Evolutionary conservation across 2,888 invertebrate genomes (phyloP).

Genomic region (Acanthopleura granulata): DNA sequence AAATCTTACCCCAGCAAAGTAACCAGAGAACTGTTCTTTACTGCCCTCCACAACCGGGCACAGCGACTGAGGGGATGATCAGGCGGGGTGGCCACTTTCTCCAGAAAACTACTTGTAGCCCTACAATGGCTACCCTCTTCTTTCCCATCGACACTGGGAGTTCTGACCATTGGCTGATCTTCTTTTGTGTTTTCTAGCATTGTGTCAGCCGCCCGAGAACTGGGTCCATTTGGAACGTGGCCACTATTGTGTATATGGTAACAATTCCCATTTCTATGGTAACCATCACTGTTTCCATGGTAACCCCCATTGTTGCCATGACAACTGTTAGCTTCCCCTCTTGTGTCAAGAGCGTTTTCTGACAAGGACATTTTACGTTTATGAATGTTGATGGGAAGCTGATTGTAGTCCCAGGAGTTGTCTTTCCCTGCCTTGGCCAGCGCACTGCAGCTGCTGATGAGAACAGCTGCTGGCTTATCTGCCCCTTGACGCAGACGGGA

Average conservation of each 20-base stretch:
- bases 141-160: too few relatives aligned
- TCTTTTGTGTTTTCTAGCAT: too few relatives aligned
- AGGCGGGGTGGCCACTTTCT: not conserved
- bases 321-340: not conserved
- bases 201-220: too few relatives aligned
- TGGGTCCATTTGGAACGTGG: too few relatives aligned
- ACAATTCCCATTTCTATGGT: not conserved
- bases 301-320: not conserved
- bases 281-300: not conserved
- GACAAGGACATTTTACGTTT: not conserved
- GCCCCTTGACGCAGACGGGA: too few relatives aligned
- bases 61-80: not conserved
- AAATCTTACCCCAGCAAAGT: too few relatives aligned
- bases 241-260: not conserved
- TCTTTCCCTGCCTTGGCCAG: not conserved
- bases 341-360: not conserved
- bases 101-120: not conserved
- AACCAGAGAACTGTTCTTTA: too few relatives aligned
- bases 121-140: slow-evolving; percentile 1
- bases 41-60: too few relatives aligned
- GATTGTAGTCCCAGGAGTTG: too few relatives aligned
- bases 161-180: too few relatives aligned
- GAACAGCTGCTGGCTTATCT: too few relatives aligned
- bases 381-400: not conserved
- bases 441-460: not conserved